These are phyloP conservation scores for Siniperca chuatsi DNA, from an alignment of 2,113 vertebrate genomes.

Conservation along the genomic window DNA sequence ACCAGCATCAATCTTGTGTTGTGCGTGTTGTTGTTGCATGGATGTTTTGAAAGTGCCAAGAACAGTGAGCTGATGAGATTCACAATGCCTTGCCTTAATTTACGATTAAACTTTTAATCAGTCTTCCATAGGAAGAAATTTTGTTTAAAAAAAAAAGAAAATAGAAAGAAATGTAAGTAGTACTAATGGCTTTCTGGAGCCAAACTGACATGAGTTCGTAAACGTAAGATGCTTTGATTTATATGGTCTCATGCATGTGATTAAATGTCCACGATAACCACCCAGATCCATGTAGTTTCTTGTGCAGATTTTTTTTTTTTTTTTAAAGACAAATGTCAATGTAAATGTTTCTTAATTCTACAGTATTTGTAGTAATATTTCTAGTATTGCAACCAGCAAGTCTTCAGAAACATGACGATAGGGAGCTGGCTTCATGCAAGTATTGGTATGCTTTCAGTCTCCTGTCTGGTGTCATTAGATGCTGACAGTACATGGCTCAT, in stretches of 20 bases:
- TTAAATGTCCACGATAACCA: slow-evolving; percentile 34
- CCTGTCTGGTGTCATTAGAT: neutral
- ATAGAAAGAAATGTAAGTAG: neutral
- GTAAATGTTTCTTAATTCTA: slow-evolving; percentile 33
- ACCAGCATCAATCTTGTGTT: slow-evolving; percentile 11
- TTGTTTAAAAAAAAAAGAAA: neutral
- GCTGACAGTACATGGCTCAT: slow-evolving; percentile 29
- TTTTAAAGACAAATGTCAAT: slow-evolving; percentile 12
- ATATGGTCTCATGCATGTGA: slow-evolving; percentile 57
- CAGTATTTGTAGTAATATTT: slow-evolving; percentile 27
- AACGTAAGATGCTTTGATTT: slow-evolving; percentile 47
- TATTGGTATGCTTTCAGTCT: slow-evolving; percentile 16
- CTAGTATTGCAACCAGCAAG: slow-evolving; percentile 30
- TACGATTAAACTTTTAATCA: slow-evolving; percentile 36
- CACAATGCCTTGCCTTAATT: slow-evolving; percentile 47
- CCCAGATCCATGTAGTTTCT: slow-evolving; percentile 53
- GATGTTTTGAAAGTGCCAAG: slow-evolving; percentile 23
- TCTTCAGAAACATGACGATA: slow-evolving; percentile 8
- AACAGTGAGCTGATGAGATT: slow-evolving; percentile 39
- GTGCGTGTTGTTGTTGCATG: neutral
- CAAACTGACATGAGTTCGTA: slow-evolving; percentile 5
- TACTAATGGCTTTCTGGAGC: slow-evolving; percentile 31
- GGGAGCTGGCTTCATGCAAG: slow-evolving; percentile 55
- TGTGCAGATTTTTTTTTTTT: neutral
- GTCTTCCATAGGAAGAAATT: slow-evolving; percentile 86